phyloP scores from a whole-genome alignment of 2,888 invertebrate genomes.

The Drosophila mettleri region DNA sequence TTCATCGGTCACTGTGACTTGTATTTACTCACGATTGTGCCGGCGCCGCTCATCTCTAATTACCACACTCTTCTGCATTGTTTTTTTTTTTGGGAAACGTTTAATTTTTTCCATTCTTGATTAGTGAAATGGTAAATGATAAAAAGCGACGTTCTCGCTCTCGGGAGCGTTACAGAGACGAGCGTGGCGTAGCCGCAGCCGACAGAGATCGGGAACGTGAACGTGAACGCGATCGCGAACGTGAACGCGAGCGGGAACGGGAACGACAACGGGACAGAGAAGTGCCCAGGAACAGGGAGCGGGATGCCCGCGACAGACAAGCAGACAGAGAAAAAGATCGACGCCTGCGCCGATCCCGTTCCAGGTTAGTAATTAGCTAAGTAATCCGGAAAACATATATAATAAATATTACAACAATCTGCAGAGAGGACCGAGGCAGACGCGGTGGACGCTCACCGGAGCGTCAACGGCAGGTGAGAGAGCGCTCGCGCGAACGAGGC shows the following conservation, averaged over 20 bases:
- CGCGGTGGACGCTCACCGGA: slow-evolving; percentile 66
- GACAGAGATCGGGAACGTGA: slow-evolving; percentile 70
- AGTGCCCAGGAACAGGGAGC: slow-evolving; percentile 40
- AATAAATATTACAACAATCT: background rate
- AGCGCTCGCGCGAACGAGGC: slow-evolving; percentile 67
- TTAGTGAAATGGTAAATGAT: slow-evolving; percentile 84
- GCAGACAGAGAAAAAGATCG: slow-evolving; percentile 71
- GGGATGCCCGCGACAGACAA: slow-evolving; percentile 56
- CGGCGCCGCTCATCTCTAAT: slow-evolving; percentile 35
- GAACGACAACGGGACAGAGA: slow-evolving; percentile 65
- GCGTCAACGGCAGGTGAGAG: slow-evolving; percentile 55
- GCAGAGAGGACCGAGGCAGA: slow-evolving; percentile 64
- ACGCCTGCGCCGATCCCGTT: slow-evolving; percentile 73
- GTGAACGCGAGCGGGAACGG: slow-evolving; percentile 32
- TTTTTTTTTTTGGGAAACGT: slow-evolving; percentile 40
- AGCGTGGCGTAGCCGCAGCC: slow-evolving; percentile 37
- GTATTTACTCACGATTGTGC: background rate
- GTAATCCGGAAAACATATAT: background rate
- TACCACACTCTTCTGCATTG: slow-evolving; percentile 36
- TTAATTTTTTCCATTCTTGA: slow-evolving; percentile 12
- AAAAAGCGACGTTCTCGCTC: slow-evolving; percentile 86
- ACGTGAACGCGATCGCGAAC: slow-evolving; percentile 28
- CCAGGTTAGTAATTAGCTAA: slow-evolving; percentile 55
- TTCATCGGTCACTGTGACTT: slow-evolving; percentile 16
- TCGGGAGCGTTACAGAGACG: slow-evolving; percentile 77